These are phyloP conservation scores for Numenius arquata DNA, from an alignment of 2,113 vertebrate species.

Conservation along the genomic window DNA sequence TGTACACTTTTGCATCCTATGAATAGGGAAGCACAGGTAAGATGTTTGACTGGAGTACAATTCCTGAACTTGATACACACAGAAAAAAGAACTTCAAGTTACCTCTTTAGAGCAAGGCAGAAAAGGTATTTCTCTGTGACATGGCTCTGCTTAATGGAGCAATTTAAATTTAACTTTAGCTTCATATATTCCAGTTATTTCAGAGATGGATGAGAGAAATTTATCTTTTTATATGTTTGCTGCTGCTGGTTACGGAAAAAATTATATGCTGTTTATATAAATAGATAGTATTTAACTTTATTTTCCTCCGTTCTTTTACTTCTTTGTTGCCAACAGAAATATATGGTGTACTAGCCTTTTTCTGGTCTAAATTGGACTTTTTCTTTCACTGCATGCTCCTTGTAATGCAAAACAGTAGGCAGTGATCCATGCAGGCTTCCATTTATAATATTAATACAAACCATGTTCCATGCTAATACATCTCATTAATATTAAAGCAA, in stretches of 20 bases:
- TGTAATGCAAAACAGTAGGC: slow-evolving; percentile 71
- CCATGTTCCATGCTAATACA: slow-evolving; percentile 77
- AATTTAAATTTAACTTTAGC: slow-evolving; percentile 39
- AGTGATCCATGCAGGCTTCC: slow-evolving; percentile 76
- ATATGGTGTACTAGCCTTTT: slow-evolving; percentile 17
- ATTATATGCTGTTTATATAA: slow-evolving; percentile 35
- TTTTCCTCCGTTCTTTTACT: slow-evolving; percentile 54
- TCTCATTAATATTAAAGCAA: slow-evolving; percentile 82
- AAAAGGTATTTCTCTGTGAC: background rate
- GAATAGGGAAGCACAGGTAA: background rate
- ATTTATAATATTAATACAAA: slow-evolving; percentile 82
- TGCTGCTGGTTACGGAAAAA: slow-evolving; percentile 41
- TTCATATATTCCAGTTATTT: slow-evolving; percentile 24
- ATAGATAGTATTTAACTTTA: slow-evolving; percentile 64
- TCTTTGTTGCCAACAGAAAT: slow-evolving; percentile 47
- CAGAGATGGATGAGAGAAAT: slow-evolving; percentile 31
- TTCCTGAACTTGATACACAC: background rate
- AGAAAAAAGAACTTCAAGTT: background rate
- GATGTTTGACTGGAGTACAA: background rate
- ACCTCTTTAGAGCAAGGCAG: background rate
- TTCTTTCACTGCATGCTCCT: slow-evolving; percentile 61
- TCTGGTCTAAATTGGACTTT: slow-evolving; percentile 56
- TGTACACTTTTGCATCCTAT: background rate
- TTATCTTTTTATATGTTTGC: slow-evolving; percentile 34
- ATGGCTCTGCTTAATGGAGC: slow-evolving; percentile 29